A percentile compares a stretch with the other conserved stretches of the same genome.
phyloP scores from a whole-genome alignment of 2,888 invertebrate species.

The Nasonovia ribisnigri region DNA sequence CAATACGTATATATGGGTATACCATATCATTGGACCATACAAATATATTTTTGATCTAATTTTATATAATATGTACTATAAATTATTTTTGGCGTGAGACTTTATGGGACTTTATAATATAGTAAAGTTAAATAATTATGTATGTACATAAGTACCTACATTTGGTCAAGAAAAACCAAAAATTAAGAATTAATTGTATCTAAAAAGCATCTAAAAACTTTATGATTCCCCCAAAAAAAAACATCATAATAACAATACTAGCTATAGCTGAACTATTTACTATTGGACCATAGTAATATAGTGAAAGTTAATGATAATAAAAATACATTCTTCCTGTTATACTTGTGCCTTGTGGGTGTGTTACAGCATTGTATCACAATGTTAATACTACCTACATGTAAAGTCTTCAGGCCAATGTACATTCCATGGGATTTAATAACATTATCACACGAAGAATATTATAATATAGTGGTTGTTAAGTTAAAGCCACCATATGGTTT shows the following conservation, averaged over 20 bases:
- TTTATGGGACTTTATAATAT: background rate
- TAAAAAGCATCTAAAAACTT: background rate
- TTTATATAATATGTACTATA: background rate
- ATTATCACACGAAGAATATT: background rate
- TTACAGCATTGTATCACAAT: background rate
- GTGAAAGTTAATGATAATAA: background rate
- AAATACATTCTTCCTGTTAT: background rate
- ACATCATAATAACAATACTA: background rate
- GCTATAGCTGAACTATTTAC: background rate
- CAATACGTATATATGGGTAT: too few species aligned
- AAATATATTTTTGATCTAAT: background rate
- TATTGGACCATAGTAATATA: background rate
- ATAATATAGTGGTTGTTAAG: background rate
- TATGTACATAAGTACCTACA: background rate
- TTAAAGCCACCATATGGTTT: background rate
- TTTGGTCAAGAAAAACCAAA: background rate
- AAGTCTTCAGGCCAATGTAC: background rate
- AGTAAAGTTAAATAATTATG: background rate
- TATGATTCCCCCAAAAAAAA: background rate
- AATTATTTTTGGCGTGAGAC: background rate
- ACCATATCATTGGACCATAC: background rate
- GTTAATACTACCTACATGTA: background rate
- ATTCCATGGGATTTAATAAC: background rate
- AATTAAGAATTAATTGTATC: background rate
- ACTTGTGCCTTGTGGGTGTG: background rate